Percentiles rank a stretch among this genome's conserved stretches.
phyloP scores from a whole-genome alignment of 2,113 vertebrate genomes.

The Tragelaphus buxtoni region DNA sequence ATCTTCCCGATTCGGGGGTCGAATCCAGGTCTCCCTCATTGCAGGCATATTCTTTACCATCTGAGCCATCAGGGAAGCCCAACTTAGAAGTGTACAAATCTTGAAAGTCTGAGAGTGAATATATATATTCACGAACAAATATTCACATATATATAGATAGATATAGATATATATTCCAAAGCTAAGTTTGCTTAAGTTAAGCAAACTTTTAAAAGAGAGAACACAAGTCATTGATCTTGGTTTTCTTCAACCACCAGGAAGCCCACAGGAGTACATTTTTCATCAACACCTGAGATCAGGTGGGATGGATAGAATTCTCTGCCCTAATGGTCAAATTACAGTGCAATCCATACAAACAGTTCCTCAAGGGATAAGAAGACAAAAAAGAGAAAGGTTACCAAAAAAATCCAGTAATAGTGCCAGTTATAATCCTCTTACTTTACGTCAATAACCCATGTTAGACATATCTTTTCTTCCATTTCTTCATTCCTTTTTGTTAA shows the following conservation, averaged over 20 bases:
- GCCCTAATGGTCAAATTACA: constrained; percentile 46
- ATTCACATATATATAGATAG: not conserved
- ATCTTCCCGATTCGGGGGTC: not conserved
- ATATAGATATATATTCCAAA: not conserved
- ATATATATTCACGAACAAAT: not conserved
- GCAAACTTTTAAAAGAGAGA: constrained; percentile 14
- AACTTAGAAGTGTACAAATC: not conserved
- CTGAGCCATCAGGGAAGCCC: not conserved
- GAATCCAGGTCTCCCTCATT: not conserved
- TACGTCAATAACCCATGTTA: not conserved
- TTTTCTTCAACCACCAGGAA: constrained; percentile 29
- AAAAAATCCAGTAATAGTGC: not conserved
- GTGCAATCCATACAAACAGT: not conserved
- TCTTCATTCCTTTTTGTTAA: not conserved
- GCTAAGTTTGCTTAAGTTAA: not conserved
- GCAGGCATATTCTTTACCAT: not conserved
- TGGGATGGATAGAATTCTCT: not conserved
- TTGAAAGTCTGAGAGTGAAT: not conserved
- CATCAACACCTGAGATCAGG: constrained; percentile 44
- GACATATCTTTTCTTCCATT: not conserved
- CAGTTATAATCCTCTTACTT: not conserved
- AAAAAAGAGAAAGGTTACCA: constrained; percentile 3
- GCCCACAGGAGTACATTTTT: constrained; percentile 17
- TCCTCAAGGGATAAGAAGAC: constrained; percentile 46
- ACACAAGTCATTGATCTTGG: constrained; percentile 5